These are phyloP conservation scores for Hypomecis punctinalis DNA, from an alignment of 2,888 invertebrate species.

Conservation along the genomic window DNA sequence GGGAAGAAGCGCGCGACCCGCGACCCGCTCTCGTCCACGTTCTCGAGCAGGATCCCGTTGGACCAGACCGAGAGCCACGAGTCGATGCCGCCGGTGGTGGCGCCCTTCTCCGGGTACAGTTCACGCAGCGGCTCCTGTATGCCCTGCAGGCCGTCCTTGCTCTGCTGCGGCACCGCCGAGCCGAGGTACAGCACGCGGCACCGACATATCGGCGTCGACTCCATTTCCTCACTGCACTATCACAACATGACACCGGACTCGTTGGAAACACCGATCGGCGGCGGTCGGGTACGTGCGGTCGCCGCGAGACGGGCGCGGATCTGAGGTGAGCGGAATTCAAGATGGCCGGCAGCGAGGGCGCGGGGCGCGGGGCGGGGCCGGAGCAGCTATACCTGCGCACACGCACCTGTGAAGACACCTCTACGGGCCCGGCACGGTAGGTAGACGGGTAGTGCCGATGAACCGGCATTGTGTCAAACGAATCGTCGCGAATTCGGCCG, in stretches of 20 bases:
- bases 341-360: slow-evolving; percentile 67
- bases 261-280: slow-evolving; percentile 63
- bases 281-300: slow-evolving; percentile 66
- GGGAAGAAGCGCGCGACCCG: slow-evolving; percentile 98
- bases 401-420: slow-evolving; percentile 78
- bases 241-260: slow-evolving; percentile 79
- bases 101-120: slow-evolving; percentile 97
- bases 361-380: slow-evolving; percentile 47
- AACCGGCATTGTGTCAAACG: slow-evolving; percentile 82
- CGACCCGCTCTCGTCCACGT: slow-evolving; percentile 97
- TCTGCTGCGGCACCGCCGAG: slow-evolving; percentile 97
- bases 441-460: slow-evolving; percentile 63
- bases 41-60: slow-evolving; percentile 97
- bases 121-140: slow-evolving; percentile 98
- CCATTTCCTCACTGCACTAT: slow-evolving; percentile 83
- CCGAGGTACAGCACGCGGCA: slow-evolving; percentile 98
- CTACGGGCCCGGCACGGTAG: slow-evolving; percentile 45
- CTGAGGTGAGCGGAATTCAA: slow-evolving; percentile 83
- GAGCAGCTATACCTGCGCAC: slow-evolving; percentile 69
- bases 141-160: slow-evolving; percentile 98
- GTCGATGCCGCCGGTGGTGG: slow-evolving; percentile 95
- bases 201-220: slow-evolving; percentile 97
- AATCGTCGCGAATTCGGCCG: slow-evolving; percentile 80
- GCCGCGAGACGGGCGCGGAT: slow-evolving; percentile 79
- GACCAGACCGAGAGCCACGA: slow-evolving; percentile 99